A percentile compares a stretch with the other conserved stretches of the same genome.
phyloP scores from a whole-genome alignment of 2,113 vertebrate genomes.

The Rallus limicola region DNA sequence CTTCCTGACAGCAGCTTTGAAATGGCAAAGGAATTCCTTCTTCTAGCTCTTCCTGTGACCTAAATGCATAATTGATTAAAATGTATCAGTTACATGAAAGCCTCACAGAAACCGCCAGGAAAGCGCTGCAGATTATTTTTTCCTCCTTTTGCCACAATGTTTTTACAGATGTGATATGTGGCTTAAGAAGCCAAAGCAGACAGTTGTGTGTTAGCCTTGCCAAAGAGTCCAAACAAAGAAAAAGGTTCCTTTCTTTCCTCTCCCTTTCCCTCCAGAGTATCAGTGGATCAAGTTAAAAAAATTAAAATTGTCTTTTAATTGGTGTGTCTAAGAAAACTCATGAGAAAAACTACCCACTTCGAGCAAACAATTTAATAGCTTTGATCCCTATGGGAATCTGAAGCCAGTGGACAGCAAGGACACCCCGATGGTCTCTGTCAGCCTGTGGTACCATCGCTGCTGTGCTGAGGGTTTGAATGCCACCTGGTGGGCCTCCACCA shows the following conservation, averaged over 20 bases:
- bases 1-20: neutral
- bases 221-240: conserved; percentile 10
- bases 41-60: conserved; percentile 9
- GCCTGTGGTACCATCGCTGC: neutral
- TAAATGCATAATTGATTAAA: conserved; percentile 27
- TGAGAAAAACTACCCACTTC: neutral
- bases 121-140: conserved; percentile 9
- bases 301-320: neutral
- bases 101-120: neutral
- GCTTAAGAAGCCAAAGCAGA: conserved; percentile 7
- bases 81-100: conserved; percentile 17
- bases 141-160: conserved; percentile 22
- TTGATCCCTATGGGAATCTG: neutral
- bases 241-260: neutral
- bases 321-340: neutral
- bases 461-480: conserved; percentile 19
- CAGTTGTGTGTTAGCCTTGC: neutral
- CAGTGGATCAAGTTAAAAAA: neutral
- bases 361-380: neutral
- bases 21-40: conserved; percentile 38
- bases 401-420: rapidly evolving
- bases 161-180: conserved; percentile 34
- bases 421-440: neutral
- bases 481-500: conserved; percentile 45
- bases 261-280: neutral